phyloP scores from a whole-genome alignment of 2,113 vertebrate genomes.

The Burhinus bistriatus region DNA sequence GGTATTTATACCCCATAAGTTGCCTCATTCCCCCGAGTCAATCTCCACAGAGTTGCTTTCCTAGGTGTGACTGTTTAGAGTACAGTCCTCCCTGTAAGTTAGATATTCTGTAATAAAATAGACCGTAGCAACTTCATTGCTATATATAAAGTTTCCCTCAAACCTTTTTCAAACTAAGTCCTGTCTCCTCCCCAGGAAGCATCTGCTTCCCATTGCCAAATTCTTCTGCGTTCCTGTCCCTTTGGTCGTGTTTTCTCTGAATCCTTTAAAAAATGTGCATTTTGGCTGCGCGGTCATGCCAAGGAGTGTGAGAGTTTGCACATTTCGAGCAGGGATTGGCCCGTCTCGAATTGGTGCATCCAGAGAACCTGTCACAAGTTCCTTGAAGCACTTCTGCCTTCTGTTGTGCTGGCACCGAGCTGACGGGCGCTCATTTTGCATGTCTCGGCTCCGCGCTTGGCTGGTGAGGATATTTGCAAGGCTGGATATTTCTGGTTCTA shows the following conservation, averaged over 20 bases:
- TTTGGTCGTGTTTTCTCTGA: conserved; percentile 66
- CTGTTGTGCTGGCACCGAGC: conserved; percentile 62
- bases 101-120: not conserved
- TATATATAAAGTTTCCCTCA: conserved; percentile 60
- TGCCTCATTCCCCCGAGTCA: not conserved
- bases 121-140: conserved; percentile 25
- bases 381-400: conserved; percentile 71
- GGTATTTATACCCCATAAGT: not conserved
- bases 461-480: conserved; percentile 62
- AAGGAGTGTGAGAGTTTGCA: conserved; percentile 70
- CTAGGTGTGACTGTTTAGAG: not conserved
- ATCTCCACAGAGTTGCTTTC: not conserved
- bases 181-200: conserved; percentile 48
- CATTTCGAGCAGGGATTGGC: conserved; percentile 66
- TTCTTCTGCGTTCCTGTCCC: conserved; percentile 49
- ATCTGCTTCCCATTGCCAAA: conserved; percentile 59
- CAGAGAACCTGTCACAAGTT: conserved; percentile 71
- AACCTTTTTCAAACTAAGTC: conserved; percentile 30
- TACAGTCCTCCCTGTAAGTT: not conserved
- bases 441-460: conserved; percentile 60
- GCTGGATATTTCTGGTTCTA: conserved; percentile 68
- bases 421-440: conserved; percentile 69
- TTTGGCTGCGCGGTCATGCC: conserved; percentile 68
- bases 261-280: conserved; percentile 58
- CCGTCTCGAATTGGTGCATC: conserved; percentile 63